phyloP scores from a whole-genome alignment of 2,888 invertebrate species.

The Teleogryllus oceanicus region DNA sequence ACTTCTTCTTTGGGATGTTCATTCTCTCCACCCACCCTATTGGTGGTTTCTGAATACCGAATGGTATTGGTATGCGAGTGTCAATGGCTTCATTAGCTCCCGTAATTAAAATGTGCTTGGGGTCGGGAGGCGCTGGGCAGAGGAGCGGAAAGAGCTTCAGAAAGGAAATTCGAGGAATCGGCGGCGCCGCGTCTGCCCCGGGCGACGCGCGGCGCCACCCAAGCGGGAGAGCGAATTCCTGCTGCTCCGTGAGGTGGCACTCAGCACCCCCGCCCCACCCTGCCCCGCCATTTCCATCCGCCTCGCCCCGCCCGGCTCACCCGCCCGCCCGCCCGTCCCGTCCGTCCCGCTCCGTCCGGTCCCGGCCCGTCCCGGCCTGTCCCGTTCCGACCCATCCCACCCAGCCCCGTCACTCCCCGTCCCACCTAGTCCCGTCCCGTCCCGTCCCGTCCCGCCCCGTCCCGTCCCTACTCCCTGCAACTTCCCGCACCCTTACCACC shows the following conservation, averaged over 20 bases:
- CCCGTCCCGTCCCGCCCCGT: background rate
- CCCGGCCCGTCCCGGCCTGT: background rate
- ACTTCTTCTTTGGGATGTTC: too few relatives aligned
- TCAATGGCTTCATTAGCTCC: too few relatives aligned
- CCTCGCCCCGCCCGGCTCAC: fast-evolving
- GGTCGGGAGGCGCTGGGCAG: background rate
- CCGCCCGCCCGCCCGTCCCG: too few relatives aligned
- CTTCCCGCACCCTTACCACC: too few relatives aligned
- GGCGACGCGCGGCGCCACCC: too few relatives aligned
- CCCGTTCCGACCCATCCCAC: background rate
- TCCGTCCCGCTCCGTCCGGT: fast-evolving
- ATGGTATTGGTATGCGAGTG: too few relatives aligned
- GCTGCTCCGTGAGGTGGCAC: background rate
- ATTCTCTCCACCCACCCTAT: too few relatives aligned
- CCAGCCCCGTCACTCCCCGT: background rate
- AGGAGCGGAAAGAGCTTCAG: background rate
- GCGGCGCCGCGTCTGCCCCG: background rate
- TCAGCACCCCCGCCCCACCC: background rate
- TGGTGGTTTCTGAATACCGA: too few relatives aligned
- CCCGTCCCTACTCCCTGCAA: too few relatives aligned
- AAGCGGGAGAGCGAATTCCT: background rate
- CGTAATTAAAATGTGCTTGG: too few relatives aligned
- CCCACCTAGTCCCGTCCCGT: background rate
- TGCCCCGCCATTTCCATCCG: background rate
- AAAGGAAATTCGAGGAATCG: background rate